phyloP scores from a whole-genome alignment of 2,113 vertebrate genomes.

The Tretioscincus oriximinensis region DNA sequence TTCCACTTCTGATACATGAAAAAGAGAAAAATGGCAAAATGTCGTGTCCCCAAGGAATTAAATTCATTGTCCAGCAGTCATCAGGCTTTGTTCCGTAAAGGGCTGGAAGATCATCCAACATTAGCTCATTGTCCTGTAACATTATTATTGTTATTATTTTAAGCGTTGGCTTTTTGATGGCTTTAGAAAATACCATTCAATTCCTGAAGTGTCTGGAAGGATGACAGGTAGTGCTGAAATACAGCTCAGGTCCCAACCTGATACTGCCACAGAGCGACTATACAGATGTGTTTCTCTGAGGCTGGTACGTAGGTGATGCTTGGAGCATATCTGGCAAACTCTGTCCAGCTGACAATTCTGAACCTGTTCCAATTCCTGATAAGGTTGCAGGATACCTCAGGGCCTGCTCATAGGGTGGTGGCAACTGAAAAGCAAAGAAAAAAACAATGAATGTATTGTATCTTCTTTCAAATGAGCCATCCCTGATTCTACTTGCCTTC shows the following conservation, averaged over 20 bases:
- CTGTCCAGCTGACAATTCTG: slow-evolving; percentile 37
- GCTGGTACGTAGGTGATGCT: slow-evolving; percentile 29
- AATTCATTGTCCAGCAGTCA: neutral
- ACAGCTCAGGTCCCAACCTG: slow-evolving; percentile 32
- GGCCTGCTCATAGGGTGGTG: slow-evolving; percentile 73
- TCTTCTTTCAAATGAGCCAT: neutral
- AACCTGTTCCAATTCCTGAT: slow-evolving; percentile 42
- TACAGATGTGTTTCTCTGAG: slow-evolving; percentile 38
- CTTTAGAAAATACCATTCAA: neutral
- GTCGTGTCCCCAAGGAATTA: neutral
- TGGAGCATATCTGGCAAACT: slow-evolving; percentile 27
- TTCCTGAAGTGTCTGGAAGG: neutral
- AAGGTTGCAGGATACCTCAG: slow-evolving; percentile 56
- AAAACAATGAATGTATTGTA: slow-evolving; percentile 17
- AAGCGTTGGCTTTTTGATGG: neutral
- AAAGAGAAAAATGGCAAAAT: neutral
- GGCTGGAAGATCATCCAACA: neutral
- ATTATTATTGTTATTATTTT: too few relatives aligned
- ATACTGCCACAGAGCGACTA: slow-evolving; percentile 16
- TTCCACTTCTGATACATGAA: neutral
- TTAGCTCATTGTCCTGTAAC: neutral
- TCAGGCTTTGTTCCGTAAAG: neutral
- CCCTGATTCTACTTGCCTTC: slow-evolving; percentile 25
- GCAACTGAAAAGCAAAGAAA: slow-evolving; percentile 52
- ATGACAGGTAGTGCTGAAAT: neutral